phyloP scores from a whole-genome alignment of 2,113 vertebrate species.

The Miniopterus natalensis region DNA sequence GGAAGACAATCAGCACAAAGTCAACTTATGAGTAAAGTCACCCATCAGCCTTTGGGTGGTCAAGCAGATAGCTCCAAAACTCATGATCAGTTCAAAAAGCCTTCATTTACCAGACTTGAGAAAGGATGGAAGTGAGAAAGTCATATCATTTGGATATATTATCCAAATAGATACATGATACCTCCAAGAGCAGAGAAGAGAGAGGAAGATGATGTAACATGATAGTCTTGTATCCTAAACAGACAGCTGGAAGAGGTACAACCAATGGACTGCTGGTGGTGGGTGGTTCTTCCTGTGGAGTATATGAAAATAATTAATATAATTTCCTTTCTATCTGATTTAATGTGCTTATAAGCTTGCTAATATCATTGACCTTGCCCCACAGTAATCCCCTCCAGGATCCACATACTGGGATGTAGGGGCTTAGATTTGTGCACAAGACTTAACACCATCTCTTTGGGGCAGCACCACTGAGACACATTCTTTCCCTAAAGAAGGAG shows the following conservation, averaged over 20 bases:
- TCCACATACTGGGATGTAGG: background rate
- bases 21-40: constrained; percentile 14
- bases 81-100: background rate
- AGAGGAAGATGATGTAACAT: background rate
- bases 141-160: background rate
- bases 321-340: background rate
- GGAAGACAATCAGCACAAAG: background rate
- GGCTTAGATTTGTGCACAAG: background rate
- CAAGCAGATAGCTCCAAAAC: background rate
- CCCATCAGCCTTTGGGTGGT: background rate
- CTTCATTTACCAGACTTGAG: background rate
- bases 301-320: background rate
- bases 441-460: background rate
- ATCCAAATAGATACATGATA: background rate
- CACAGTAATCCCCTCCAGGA: background rate
- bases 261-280: background rate
- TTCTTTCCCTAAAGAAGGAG: background rate
- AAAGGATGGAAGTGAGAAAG: background rate
- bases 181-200: background rate
- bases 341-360: background rate
- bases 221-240: background rate
- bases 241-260: background rate
- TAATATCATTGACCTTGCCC: background rate
- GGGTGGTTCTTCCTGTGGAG: background rate
- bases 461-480: background rate